phyloP scores from a whole-genome alignment of 2,888 invertebrate species.

The Imbricaverruca yamaguchii region DNA sequence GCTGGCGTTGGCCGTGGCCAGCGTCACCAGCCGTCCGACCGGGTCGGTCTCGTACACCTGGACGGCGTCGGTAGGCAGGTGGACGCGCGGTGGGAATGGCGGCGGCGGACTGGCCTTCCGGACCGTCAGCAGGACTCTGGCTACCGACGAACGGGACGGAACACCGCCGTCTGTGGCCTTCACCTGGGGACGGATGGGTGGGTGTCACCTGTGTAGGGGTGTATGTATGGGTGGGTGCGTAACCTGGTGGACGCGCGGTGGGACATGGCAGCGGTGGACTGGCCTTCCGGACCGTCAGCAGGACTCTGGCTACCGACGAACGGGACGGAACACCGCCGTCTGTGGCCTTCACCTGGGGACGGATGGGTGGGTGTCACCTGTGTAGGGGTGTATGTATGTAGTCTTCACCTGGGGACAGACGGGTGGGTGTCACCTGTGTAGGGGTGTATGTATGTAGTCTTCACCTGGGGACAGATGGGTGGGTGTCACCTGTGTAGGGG shows the following conservation, averaged over 20 bases:
- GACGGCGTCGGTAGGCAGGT: slow-evolving; percentile 30
- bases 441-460: too few relatives aligned
- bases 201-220: too few relatives aligned
- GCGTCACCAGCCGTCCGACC: slow-evolving; percentile 75
- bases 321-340: slow-evolving; percentile 69
- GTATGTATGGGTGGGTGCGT: too few relatives aligned
- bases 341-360: slow-evolving; percentile 72
- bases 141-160: slow-evolving; percentile 63
- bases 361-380: too few relatives aligned
- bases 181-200: too few relatives aligned
- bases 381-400: too few relatives aligned
- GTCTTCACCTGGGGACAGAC: too few relatives aligned
- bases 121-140: slow-evolving; percentile 64
- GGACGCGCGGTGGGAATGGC: slow-evolving; percentile 45
- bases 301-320: slow-evolving; percentile 65
- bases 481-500: too few relatives aligned
- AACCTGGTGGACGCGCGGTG: slow-evolving; percentile 36
- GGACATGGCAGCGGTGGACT: slow-evolving; percentile 50
- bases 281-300: slow-evolving; percentile 57
- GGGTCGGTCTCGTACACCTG: slow-evolving; percentile 53
- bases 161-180: slow-evolving; percentile 73
- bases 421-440: too few relatives aligned
- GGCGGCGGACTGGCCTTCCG: slow-evolving; percentile 51
- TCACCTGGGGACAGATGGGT: too few relatives aligned
- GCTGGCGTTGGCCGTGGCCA: slow-evolving; percentile 68